Conservation (phyloP, 2,888 invertebrate species). For the Cosmorhoe ocellata region DNA sequence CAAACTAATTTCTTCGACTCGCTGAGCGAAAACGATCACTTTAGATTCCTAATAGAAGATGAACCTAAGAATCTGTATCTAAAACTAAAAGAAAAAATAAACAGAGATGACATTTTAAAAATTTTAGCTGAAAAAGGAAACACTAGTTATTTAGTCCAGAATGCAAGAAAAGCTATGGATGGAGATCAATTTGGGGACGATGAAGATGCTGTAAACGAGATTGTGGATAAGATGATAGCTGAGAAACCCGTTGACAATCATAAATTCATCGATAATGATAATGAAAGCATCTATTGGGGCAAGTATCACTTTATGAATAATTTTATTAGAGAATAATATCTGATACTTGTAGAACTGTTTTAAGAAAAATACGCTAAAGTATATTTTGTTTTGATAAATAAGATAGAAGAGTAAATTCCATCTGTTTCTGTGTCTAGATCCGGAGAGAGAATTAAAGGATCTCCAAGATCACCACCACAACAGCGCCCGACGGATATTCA, state of each 20-base stretch:
- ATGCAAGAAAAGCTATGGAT: conserved; percentile 55
- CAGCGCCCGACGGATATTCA: conserved; percentile 59
- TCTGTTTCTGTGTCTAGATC: conserved; percentile 42
- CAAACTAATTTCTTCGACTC: conserved; percentile 62
- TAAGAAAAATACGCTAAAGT: no score
- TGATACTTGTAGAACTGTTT: no score
- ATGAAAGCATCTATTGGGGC: conserved; percentile 68
- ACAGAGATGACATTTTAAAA: conserved; percentile 62
- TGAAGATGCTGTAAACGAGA: conserved; percentile 45
- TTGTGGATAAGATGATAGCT: conserved; percentile 62
- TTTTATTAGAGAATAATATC: no score
- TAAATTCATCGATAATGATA: conserved; percentile 40
- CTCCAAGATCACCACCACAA: conserved; percentile 53
- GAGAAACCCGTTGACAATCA: conserved; percentile 58
- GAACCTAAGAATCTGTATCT: conserved; percentile 59
- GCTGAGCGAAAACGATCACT: conserved; percentile 57
- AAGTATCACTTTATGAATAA: conserved; percentile 19
- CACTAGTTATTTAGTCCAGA: conserved; percentile 39
- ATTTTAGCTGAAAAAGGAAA: conserved; percentile 48
- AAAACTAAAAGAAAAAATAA: conserved; percentile 67
- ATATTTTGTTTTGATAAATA: no score
- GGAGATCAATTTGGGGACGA: conserved; percentile 30
- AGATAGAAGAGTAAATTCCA: no score
- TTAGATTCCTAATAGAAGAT: conserved; percentile 42
- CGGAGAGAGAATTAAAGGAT: conserved; percentile 61